Conservation (phyloP, 2,113 vertebrate genomes). For the Eulemur rufifrons region DNA sequence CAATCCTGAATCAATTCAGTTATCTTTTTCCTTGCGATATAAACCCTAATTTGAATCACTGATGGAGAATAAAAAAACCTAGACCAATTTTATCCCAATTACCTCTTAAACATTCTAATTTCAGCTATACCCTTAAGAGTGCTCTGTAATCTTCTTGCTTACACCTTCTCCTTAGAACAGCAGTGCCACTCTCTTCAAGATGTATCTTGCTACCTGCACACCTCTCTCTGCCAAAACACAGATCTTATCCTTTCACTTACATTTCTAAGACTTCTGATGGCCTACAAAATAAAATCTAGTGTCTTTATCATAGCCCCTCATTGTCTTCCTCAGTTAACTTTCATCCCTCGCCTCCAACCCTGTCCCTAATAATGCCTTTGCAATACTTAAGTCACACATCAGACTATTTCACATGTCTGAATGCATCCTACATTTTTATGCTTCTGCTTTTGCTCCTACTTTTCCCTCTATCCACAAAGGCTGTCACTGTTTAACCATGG, state of each 20-base stretch:
- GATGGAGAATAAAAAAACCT: background rate
- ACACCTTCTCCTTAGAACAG: background rate
- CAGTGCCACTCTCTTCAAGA: background rate
- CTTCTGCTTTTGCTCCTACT: background rate
- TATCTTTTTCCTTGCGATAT: background rate
- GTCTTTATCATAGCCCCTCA: background rate
- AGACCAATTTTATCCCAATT: background rate
- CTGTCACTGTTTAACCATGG: background rate
- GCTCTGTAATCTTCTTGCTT: background rate
- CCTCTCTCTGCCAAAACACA: background rate
- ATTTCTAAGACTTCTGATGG: background rate
- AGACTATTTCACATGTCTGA: background rate
- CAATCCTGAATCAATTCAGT: background rate
- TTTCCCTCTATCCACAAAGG: background rate
- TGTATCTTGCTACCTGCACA: background rate
- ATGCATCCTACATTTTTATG: background rate
- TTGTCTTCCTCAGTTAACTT: background rate
- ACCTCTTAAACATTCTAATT: background rate
- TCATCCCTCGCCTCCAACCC: background rate
- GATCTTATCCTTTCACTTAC: background rate
- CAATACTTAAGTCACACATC: background rate
- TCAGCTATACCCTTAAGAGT: background rate
- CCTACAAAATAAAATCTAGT: background rate
- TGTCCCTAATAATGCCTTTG: background rate
- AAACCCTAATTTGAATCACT: background rate